Conservation (phyloP, 2,888 invertebrate genomes). For the Ditula angustiorana region DNA sequence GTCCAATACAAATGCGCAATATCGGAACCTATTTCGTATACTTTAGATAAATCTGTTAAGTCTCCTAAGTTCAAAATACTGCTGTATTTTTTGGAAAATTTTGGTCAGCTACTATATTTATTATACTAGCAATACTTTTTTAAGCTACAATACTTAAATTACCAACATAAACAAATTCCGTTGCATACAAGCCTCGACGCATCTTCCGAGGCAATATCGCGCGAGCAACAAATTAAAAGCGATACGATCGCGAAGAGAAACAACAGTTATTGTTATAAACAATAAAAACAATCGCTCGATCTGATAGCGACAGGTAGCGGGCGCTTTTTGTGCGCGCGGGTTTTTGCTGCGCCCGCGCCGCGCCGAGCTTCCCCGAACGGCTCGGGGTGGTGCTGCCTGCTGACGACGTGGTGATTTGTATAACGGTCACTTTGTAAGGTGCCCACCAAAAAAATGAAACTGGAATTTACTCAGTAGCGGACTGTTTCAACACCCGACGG, state of each 20-base stretch:
- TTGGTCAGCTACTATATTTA: too few species aligned
- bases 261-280: conserved; percentile 25
- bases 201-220: background rate
- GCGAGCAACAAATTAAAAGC: conserved; percentile 30
- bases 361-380: conserved; percentile 28
- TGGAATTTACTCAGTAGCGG: conserved; percentile 13
- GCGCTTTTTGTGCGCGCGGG: conserved; percentile 22
- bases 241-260: conserved; percentile 26
- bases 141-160: too few species aligned
- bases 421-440: conserved; percentile 23
- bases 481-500: background rate
- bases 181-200: background rate
- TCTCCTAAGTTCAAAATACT: too few species aligned
- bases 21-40: too few species aligned
- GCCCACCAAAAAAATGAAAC: background rate
- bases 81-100: too few species aligned
- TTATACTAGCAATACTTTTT: too few species aligned
- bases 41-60: too few species aligned
- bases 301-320: conserved; percentile 33
- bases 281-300: conserved; percentile 20
- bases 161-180: too few species aligned
- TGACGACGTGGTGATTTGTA: conserved; percentile 12
- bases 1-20: too few species aligned
- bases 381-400: background rate
- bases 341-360: conserved; percentile 1